Evolutionary conservation across 2,797 vertebrate genomes (phyloP).

Genomic region (Sebastes matsubarae): DNA sequence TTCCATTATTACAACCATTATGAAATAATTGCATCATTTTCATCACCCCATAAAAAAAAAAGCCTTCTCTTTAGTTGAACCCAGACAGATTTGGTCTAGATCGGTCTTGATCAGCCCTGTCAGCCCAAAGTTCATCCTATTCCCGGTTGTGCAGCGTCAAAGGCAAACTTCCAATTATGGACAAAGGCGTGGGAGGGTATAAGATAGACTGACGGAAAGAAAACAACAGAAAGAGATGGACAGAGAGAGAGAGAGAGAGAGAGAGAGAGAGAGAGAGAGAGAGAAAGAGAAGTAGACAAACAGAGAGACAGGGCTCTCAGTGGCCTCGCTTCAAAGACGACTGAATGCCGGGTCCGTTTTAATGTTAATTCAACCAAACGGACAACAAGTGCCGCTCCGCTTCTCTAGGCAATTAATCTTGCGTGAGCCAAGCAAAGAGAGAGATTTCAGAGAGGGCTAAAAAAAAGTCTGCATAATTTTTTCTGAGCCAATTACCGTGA

Average conservation of each 20-base stretch:
- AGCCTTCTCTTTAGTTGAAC: conserved; percentile 7
- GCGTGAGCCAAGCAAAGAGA: conserved; percentile 43
- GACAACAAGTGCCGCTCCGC: conserved; percentile 59
- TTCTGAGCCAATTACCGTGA: conserved; percentile 70
- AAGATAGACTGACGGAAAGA: neutral
- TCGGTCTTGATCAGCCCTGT: conserved; percentile 5
- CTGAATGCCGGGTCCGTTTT: neutral
- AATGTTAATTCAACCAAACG: conserved; percentile 58
- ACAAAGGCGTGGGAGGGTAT: neutral
- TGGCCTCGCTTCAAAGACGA: conserved; percentile 33
- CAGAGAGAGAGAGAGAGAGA: neutral
- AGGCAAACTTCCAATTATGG: conserved; percentile 19
- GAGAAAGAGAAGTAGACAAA: neutral
- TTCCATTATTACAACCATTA: conserved; percentile 51
- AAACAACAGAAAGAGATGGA: neutral
- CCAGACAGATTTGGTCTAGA: conserved; percentile 31
- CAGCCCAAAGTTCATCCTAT: conserved; percentile 36
- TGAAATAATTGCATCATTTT: conserved; percentile 64
- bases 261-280: neutral
- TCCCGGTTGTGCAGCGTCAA: conserved; percentile 22
- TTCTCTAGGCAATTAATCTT: conserved; percentile 69
- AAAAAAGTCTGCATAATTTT: conserved; percentile 65
- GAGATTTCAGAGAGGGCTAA: conserved; percentile 61
- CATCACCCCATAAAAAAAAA: conserved; percentile 33
- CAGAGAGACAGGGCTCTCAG: neutral